Base-by-base conservation (phyloP, 2,888 invertebrate species). In the Junonia oenone region DNA sequence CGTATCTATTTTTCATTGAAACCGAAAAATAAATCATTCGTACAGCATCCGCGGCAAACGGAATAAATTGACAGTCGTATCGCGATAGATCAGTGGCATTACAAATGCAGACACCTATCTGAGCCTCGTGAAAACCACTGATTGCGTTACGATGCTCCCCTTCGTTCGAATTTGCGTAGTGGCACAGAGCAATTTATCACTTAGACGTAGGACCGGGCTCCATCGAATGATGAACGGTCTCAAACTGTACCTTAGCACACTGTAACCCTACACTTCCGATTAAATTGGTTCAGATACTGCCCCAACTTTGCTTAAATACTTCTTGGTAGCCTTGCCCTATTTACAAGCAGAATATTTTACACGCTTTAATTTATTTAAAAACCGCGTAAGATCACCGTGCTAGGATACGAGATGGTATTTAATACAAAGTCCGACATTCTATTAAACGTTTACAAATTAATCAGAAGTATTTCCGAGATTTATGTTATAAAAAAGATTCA, bases 171-270 rank as follows among this genome's bases (percentile, higher is more conserved):
- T 86, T 86, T 83, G 86, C 86, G 84, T 85, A 74, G 83, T 75
- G 80, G 79, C 75, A 72, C 69, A 68, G 64, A 68, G 81, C 86
- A 88, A 90, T 90, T 90, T 90, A 88, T 86, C 88, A 89, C 88
- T 90, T 88, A 87, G 84, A 80, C 81, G 75, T 81, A 85, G 82
- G 78, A 85, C 80, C 74, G 76, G 69, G 68, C 73, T 72, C 71
- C 57, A 57, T 50, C 56, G 72, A 76, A 80, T 83, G 81, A 83
- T 80, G 76, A 75, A 82, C 75, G 72, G 69, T 69, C 69, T 70
- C 68, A 64, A 68, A 67, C 66, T 64, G 63, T 61, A 56, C 63
- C 64, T 59, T 58, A 62, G 57, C 59, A 55, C 53, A 59, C 64
- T 59, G 56, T 69, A 73, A 72, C 69, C 69, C 69, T 71, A 72